Conservation (phyloP, 2,113 vertebrate genomes). For the Sardina pilchardus region DNA sequence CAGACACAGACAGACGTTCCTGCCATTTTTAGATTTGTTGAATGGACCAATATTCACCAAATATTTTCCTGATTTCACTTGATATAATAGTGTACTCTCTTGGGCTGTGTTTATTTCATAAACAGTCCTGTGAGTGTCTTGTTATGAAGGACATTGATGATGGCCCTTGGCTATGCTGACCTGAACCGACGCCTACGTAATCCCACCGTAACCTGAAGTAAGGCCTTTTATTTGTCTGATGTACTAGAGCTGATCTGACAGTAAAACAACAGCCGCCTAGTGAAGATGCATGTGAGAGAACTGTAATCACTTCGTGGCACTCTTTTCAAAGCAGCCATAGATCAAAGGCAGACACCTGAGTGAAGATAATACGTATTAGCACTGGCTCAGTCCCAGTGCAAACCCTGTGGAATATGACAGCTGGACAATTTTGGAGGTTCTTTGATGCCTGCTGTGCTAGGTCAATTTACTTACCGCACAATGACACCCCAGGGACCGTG, state of each 20-base stretch:
- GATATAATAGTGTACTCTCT: no score
- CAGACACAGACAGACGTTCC: no score
- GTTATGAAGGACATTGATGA: not conserved
- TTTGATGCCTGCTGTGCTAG: not conserved
- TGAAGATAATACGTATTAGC: conserved; percentile 6
- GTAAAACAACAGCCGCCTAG: not conserved
- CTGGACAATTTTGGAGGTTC: not conserved
- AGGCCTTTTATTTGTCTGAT: not conserved
- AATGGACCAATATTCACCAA: no score
- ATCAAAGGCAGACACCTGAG: conserved; percentile 10
- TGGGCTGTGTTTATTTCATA: no score
- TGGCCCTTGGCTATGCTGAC: not conserved
- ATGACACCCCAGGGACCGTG: not conserved
- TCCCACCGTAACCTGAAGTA: not conserved
- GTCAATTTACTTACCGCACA: not conserved
- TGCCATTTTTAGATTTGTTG: no score
- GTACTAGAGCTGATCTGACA: not conserved
- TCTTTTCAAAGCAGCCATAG: not conserved
- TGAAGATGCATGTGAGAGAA: not conserved
- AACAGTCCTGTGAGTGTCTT: not conserved
- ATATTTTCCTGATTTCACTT: no score
- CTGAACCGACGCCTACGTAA: not conserved
- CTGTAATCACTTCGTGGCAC: not conserved
- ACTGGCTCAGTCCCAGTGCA: not conserved
- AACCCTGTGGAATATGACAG: conserved; percentile 2